Evolutionary conservation across 1,140 invertebrate genomes (phyloP).

Genomic region (Drosophila funebris): DNA sequence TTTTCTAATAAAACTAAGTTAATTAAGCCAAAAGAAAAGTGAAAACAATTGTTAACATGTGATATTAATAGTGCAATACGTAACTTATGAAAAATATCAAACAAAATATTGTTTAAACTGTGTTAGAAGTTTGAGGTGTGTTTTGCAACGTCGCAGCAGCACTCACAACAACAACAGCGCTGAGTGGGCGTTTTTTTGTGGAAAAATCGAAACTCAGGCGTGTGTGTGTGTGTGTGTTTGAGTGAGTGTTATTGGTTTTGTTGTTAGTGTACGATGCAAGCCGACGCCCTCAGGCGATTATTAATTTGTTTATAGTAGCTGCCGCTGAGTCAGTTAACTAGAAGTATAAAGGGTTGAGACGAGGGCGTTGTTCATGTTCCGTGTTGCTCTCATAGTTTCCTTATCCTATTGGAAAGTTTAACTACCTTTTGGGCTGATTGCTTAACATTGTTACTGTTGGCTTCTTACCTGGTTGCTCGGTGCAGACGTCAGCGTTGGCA

Average conservation of each 20-base stretch:
- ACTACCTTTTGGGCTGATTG: background rate
- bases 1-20: slow-evolving; percentile 63
- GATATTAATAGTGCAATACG: background rate
- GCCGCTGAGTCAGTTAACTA: slow-evolving; percentile 23
- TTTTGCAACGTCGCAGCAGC: slow-evolving; percentile 26
- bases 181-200: slow-evolving; percentile 74
- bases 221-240: slow-evolving; percentile 35
- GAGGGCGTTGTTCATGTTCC: background rate
- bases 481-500: slow-evolving; percentile 15
- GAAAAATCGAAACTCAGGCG: slow-evolving; percentile 68
- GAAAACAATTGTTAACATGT: slow-evolving; percentile 55
- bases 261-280: slow-evolving; percentile 57
- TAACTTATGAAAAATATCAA: background rate
- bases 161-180: slow-evolving; percentile 31
- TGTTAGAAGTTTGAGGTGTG: slow-evolving; percentile 43
- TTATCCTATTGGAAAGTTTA: slow-evolving; percentile 56
- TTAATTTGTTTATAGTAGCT: slow-evolving; percentile 59
- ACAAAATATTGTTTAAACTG: slow-evolving; percentile 9
- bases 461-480: background rate
- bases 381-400: background rate
- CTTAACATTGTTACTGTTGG: slow-evolving; percentile 12
- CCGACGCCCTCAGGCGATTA: slow-evolving; percentile 74
- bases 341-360: slow-evolving; percentile 4
- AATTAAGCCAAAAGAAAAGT: slow-evolving; percentile 57
- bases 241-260: slow-evolving; percentile 69